These are phyloP conservation scores for Gadus macrocephalus DNA, from an alignment of 2,113 vertebrate genomes.

Conservation along the genomic window DNA sequence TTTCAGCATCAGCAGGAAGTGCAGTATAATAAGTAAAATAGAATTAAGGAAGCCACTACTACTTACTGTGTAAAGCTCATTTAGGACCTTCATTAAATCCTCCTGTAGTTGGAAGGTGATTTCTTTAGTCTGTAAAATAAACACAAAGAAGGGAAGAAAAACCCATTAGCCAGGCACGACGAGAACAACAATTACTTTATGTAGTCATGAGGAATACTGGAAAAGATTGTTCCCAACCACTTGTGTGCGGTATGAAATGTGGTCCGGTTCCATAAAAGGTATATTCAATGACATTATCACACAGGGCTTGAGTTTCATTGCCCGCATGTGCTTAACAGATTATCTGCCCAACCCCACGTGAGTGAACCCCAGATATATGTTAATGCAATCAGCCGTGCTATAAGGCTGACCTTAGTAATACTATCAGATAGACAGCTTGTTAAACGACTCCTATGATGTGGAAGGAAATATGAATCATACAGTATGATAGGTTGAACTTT, in stretches of 20 bases:
- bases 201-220: not conserved
- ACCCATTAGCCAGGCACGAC: constrained; percentile 7
- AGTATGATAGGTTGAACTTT: constrained; percentile 29
- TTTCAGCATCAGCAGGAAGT: not conserved
- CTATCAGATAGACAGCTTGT: constrained; percentile 35
- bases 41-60: constrained; percentile 19
- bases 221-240: not conserved
- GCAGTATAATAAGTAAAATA: constrained; percentile 13
- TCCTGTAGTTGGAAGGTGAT: constrained; percentile 97
- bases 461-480: constrained; percentile 26
- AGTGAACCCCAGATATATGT: constrained; percentile 48
- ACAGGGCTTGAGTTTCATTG: constrained; percentile 42
- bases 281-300: constrained; percentile 30
- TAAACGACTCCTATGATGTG: constrained; percentile 44
- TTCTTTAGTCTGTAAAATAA: constrained; percentile 90
- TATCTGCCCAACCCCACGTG: constrained; percentile 29
- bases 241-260: not conserved
- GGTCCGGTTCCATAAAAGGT: not conserved
- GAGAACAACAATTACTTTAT: constrained; percentile 10
- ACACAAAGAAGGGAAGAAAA: constrained; percentile 14
- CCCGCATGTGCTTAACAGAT: constrained; percentile 53
- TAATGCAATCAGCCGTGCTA: constrained; percentile 50
- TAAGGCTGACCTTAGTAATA: constrained; percentile 49
- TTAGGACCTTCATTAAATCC: constrained; percentile 99
- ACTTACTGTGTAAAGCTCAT: constrained; percentile 98